Conservation (phyloP, 1,140 invertebrate species). For the Gonioctena quinquepunctata region DNA sequence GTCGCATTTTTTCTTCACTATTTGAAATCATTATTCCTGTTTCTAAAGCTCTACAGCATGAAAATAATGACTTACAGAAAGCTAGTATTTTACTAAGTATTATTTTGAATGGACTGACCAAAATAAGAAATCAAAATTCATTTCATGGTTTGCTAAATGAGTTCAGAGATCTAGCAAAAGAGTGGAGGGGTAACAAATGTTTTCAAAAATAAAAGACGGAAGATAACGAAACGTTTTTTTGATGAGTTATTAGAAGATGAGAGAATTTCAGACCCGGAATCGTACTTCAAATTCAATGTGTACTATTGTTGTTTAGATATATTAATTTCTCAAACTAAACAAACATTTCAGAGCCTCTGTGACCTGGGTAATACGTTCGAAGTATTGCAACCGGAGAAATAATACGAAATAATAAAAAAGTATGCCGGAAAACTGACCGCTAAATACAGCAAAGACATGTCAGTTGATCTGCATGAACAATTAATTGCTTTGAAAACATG, state of each 20-base stretch:
- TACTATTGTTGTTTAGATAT: background rate
- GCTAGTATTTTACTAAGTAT: constrained; percentile 42
- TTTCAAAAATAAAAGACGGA: constrained; percentile 32
- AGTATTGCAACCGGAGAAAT: too few relatives aligned
- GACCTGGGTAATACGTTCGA: background rate
- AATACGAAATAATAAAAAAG: too few relatives aligned
- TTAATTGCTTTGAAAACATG: too few relatives aligned
- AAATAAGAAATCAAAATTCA: constrained; percentile 42
- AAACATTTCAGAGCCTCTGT: background rate
- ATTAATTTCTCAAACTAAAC: constrained; percentile 23
- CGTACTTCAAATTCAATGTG: constrained; percentile 9
- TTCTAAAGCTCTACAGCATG: constrained; percentile 46
- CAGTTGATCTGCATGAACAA: too few relatives aligned
- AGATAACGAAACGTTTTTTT: constrained; percentile 32
- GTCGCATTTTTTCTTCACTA: constrained; percentile 40
- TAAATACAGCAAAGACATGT: too few relatives aligned
- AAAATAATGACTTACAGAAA: constrained; percentile 46
- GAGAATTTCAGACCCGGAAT: constrained; percentile 25
- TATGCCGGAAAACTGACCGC: too few relatives aligned
- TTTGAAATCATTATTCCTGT: constrained; percentile 46
- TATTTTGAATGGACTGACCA: constrained; percentile 44
- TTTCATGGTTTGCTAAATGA: constrained; percentile 33
- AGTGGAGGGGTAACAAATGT: constrained; percentile 16
- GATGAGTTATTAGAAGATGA: constrained; percentile 26
- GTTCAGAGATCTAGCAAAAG: constrained; percentile 19